These are phyloP conservation scores for Eubucco bourcierii DNA, from an alignment of 2,113 vertebrate species.

Conservation along the genomic window DNA sequence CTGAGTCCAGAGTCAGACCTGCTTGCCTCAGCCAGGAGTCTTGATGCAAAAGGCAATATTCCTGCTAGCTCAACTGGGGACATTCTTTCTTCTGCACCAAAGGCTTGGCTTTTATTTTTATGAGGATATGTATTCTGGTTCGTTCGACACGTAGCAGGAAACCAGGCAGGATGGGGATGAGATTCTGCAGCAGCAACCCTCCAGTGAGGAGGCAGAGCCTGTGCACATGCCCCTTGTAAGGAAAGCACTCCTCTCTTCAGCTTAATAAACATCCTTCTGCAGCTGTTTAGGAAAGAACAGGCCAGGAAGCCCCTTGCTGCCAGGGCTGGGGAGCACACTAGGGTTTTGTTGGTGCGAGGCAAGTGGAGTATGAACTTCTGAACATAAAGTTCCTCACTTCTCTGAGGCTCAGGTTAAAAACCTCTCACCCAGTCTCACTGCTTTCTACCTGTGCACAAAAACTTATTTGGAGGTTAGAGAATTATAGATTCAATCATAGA, in stretches of 20 bases:
- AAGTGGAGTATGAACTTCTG: background rate
- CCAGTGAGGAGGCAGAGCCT: rapidly evolving
- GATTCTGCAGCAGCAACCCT: background rate
- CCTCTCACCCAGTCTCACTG: background rate
- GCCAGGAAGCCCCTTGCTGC: background rate
- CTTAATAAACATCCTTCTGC: background rate
- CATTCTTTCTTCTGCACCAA: background rate
- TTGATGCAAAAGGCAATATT: constrained; percentile 9
- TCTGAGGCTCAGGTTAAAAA: background rate
- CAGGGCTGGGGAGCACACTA: background rate
- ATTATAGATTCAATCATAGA: no score
- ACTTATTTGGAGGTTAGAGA: background rate
- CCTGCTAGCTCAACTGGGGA: background rate
- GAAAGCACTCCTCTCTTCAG: background rate
- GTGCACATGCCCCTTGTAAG: background rate
- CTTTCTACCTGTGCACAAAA: background rate
- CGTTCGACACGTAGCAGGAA: constrained; percentile 54
- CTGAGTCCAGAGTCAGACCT: background rate
- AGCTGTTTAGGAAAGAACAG: background rate
- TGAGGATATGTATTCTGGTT: constrained; percentile 25
- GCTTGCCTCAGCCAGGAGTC: background rate
- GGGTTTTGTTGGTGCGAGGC: background rate
- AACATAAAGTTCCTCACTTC: background rate
- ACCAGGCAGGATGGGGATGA: constrained; percentile 32
- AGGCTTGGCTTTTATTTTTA: constrained; percentile 8